phyloP scores from a whole-genome alignment of 2,888 invertebrate species.

The Callinectes sapidus region DNA sequence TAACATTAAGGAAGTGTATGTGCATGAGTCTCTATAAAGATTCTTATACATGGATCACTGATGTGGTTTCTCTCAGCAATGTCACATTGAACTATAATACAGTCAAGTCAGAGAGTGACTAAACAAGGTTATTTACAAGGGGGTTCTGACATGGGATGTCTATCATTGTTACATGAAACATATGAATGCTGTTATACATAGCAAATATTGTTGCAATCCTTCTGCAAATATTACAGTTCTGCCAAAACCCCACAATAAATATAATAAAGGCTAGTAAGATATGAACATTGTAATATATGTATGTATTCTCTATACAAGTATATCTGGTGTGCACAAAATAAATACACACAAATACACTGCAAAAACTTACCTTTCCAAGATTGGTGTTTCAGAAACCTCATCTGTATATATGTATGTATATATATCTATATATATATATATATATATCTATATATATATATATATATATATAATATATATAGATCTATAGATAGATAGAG shows the following conservation, averaged over 20 bases:
- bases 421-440: conserved; percentile 64
- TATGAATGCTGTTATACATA: not conserved
- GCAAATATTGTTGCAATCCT: not conserved
- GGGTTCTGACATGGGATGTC: not conserved
- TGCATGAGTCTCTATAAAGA: conserved; percentile 23
- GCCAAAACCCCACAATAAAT: conserved; percentile 15
- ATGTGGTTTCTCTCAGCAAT: not conserved
- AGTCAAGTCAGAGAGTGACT: conserved; percentile 4
- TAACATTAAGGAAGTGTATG: conserved; percentile 14
- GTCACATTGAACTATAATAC: conserved; percentile 30
- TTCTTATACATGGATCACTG: conserved; percentile 24
- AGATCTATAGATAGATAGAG: conserved; percentile 72
- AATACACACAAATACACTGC: not conserved
- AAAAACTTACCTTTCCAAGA: conserved; percentile 30
- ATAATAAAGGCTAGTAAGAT: conserved; percentile 47
- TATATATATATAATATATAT: conserved; percentile 59
- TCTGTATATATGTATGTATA: conserved; percentile 70
- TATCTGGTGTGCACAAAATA: conserved; percentile 19
- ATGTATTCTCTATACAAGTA: not conserved
- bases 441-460: conserved; percentile 57
- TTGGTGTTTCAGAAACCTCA: conserved; percentile 1
- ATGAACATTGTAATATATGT: conserved; percentile 47
- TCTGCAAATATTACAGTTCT: not conserved
- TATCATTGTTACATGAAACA: not conserved
- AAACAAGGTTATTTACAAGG: conserved; percentile 29